A percentile compares a stretch with the other conserved stretches of the same genome.
Evolutionary conservation across 2,797 vertebrate genomes (phyloP).

Genomic region (Coregonus sp.): DNA sequence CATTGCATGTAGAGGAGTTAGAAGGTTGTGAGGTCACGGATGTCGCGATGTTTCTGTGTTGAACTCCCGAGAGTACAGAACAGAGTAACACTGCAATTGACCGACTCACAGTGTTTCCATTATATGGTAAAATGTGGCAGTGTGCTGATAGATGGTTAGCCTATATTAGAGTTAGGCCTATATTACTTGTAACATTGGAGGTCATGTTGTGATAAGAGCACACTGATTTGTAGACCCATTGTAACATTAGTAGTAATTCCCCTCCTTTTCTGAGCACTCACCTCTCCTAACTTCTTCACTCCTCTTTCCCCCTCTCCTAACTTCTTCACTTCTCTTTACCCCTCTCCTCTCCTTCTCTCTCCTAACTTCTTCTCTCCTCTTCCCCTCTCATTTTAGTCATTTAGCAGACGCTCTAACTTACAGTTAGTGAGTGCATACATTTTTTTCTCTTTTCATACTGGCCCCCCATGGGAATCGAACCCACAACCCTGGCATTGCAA

Average conservation of each 20-base stretch:
- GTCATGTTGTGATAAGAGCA: background rate
- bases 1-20: conserved; percentile 7
- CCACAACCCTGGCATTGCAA: too few species aligned
- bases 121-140: background rate
- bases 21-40: background rate
- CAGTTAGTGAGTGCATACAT: too few species aligned
- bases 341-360: background rate
- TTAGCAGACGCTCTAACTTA: too few species aligned
- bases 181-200: too few species aligned
- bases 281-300: conserved; percentile 2
- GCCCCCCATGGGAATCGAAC: too few species aligned
- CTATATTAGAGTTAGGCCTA: too few species aligned
- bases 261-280: background rate
- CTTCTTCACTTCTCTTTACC: background rate
- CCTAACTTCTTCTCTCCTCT: too few species aligned
- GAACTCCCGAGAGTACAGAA: background rate
- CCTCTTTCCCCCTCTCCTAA: background rate
- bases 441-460: too few species aligned
- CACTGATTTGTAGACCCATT: too few species aligned
- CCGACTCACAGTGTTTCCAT: background rate
- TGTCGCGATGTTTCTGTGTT: conserved; percentile 9
- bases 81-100: background rate
- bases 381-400: too few species aligned
- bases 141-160: conserved; percentile 1
- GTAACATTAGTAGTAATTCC: background rate